Evolutionary conservation across 2,797 vertebrate genomes (phyloP).

Genomic region (Oryzias dopingdopingensis): DNA sequence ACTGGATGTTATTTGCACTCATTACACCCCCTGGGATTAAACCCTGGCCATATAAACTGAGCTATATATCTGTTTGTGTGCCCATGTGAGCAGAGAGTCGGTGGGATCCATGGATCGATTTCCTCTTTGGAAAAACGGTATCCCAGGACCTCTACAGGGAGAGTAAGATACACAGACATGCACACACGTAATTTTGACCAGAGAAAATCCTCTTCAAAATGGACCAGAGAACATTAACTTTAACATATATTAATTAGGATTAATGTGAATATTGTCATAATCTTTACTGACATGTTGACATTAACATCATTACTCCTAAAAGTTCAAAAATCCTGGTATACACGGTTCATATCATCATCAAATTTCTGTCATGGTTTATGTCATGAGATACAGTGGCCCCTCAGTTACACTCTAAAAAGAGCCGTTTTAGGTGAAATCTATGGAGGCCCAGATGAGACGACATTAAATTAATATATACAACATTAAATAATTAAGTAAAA

Average conservation of each 20-base stretch:
- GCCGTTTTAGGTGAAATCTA: too few species aligned
- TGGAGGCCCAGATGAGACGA: too few species aligned
- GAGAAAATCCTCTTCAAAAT: not conserved
- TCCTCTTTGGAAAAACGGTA: conserved; percentile 79
- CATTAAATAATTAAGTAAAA: too few species aligned
- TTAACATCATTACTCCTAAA: too few species aligned
- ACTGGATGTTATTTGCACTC: not conserved
- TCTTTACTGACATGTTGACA: too few species aligned
- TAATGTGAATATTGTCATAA: too few species aligned
- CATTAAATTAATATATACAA: too few species aligned
- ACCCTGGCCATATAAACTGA: not conserved
- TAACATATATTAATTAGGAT: not conserved
- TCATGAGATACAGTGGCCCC: too few species aligned
- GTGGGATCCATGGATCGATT: conserved; percentile 70
- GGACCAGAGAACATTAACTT: not conserved
- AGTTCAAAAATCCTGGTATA: too few species aligned
- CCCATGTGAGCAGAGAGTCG: conserved; percentile 53
- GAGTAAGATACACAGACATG: conserved; percentile 76
- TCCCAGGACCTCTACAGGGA: conserved; percentile 93
- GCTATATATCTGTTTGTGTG: conserved; percentile 12
- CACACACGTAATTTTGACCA: not conserved
- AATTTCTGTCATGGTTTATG: too few species aligned
- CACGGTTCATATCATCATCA: too few species aligned
- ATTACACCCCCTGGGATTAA: not conserved
- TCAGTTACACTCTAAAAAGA: too few species aligned